Conservation (phyloP, 23 tunicate genomes). For the Trididemnum nubilum region DNA sequence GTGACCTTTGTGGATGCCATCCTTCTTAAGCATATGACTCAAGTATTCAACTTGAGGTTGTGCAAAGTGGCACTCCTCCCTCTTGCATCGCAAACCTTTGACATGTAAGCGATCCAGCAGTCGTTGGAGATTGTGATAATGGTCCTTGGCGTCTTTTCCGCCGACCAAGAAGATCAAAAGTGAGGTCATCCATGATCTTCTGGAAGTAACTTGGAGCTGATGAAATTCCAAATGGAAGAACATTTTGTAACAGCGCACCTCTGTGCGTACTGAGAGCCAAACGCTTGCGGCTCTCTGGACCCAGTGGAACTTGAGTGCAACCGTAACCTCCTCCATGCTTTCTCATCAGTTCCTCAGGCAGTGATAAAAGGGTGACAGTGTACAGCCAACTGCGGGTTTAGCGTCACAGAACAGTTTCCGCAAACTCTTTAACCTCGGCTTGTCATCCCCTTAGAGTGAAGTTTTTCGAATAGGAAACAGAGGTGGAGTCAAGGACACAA, state of each 20-base stretch:
- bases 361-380: too few species aligned
- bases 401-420: background rate
- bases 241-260: too few species aligned
- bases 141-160: constrained; percentile 12
- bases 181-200: constrained; percentile 23
- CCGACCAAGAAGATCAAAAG: constrained; percentile 29
- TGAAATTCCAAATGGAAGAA: too few species aligned
- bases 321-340: too few species aligned
- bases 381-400: constrained; percentile 10
- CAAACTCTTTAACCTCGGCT: background rate
- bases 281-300: background rate
- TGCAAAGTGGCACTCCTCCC: constrained; percentile 14
- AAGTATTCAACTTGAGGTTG: constrained; percentile 30
- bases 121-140: background rate
- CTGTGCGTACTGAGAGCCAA: too few species aligned
- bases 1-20: constrained; percentile 9
- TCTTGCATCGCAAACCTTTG: constrained; percentile 18
- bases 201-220: too few species aligned
- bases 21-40: background rate
- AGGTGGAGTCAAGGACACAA: too few species aligned
- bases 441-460: background rate
- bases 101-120: background rate
- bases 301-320: constrained; percentile 20
- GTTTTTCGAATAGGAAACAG: background rate
- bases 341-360: background rate